Base-by-base conservation (phyloP, 2,797 vertebrate genomes). In the Thaleichthys pacificus region DNA sequence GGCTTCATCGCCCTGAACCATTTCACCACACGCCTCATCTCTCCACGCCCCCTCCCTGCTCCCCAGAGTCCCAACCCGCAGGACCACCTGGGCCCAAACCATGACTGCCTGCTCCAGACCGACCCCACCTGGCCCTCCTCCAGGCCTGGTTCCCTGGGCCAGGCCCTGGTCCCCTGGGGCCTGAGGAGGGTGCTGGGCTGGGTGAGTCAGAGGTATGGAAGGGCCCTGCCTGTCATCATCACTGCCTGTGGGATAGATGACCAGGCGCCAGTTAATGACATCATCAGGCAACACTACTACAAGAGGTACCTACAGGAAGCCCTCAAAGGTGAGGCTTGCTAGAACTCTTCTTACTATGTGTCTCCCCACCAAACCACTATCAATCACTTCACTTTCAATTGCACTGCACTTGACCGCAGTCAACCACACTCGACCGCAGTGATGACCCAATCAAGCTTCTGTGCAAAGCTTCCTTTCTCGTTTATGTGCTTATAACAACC, bases 1-100 rank as follows among this genome's bases (percentile, higher is more conserved):
- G 94, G 97, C 86, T 99, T 99, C 65, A 95, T 94, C 0, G 96
- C 97, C 0, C 83, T 99, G 28, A 99, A 97, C 85, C 98, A 99
- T 87, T 99, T 99, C 80, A 99, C 97, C 56, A 99, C 97, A 0
- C 91, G 94, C 62, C 90, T 98, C 68, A 94, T 98, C 71, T 87
- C 93, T 63, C 94, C 95, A 0, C 83, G 91, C 61, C 76, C 77
- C 28, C 24, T 38, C 17, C 62, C 72, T 58, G 26, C 54, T 4
- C 47, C 54, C 5, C 65, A 0, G 24, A 24, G 2, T 6, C 54
- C 66, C 12, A 63, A 0, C 64, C 38, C 30, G 21, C 79, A 80
- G 68, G 70, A 80, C 30, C 80, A 70, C 56, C 70, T 78, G 42
- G 28, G 57, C 4, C 84, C 81, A 0, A 94, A 96, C 72, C 89